phyloP scores from a whole-genome alignment of 1,140 invertebrate species.

The Oscheius sp. region DNA sequence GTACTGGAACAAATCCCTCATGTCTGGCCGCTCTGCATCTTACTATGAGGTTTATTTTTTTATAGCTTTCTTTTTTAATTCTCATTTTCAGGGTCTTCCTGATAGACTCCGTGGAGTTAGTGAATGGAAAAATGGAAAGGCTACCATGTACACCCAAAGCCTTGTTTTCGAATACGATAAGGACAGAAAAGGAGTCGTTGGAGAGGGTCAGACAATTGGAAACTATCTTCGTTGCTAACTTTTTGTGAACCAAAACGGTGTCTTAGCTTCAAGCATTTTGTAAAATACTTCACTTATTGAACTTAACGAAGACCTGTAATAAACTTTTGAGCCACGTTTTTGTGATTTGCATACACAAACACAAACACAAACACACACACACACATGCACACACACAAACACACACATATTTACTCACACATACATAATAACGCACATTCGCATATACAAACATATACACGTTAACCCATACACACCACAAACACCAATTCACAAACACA shows the following conservation, averaged over 20 bases:
- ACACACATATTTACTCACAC: too few species aligned
- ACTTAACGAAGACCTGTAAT: too few species aligned
- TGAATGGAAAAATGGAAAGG: constrained; percentile 16
- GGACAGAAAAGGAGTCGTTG: constrained; percentile 13
- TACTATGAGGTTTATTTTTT: constrained; percentile 16
- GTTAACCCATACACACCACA: too few species aligned
- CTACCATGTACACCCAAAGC: constrained; percentile 13
- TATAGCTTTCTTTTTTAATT: background rate
- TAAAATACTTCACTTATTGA: too few species aligned
- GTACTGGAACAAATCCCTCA: constrained; percentile 35
- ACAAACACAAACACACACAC: too few species aligned
- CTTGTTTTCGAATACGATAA: constrained; percentile 23
- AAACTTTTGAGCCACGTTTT: too few species aligned
- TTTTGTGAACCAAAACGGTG: background rate
- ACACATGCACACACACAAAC: too few species aligned
- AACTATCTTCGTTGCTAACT: background rate
- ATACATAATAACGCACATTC: too few species aligned
- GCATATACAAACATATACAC: too few species aligned
- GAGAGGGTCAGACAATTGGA: background rate
- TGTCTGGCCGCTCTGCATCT: constrained; percentile 15
- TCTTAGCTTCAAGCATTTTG: too few species aligned
- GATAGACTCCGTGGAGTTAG: constrained; percentile 20
- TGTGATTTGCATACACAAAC: too few species aligned
- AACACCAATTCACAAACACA: too few species aligned
- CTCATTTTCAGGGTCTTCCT: constrained; percentile 12